Evolutionary conservation across 1,140 invertebrate genomes (phyloP), one percentile per base, ranked within the genome.

Genomic region (Papilio polyxenes): DNA sequence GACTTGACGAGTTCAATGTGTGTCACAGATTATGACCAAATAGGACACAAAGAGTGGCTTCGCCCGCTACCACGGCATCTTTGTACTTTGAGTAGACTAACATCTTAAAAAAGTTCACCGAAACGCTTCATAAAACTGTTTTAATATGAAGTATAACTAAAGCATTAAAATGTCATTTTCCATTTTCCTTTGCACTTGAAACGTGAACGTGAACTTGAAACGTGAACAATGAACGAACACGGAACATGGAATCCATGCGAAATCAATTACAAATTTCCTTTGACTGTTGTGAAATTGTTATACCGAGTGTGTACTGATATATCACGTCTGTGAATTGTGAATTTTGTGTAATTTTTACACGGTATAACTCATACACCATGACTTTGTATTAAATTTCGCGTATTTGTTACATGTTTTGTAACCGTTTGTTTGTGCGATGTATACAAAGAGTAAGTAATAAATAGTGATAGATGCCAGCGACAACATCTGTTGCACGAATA

Each of bases 151-250:
- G 56, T 59, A 20, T 20, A 59, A 44, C 40, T 44, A 44, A 20
- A 59, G 5, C 4, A 15, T 17, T 53, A 17, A 15, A 53, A 10
- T 59, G 56, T 59, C n/a, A 59, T 59, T 59, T 59, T 17, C n/a
- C 2, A 59, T 59, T 59, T 59, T 7, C 56, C 56, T 59, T 59
- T 59, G 56, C 17, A 59, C 8, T 20, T n/a, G 56, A 59, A 59
- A 59, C 56, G 56, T n/a, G n/a, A n/a, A n/a, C n/a, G n/a, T n/a
- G n/a, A n/a, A n/a, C n/a, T n/a, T n/a, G n/a, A n/a, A n/a, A n/a
- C n/a, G n/a, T n/a, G n/a, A n/a, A n/a, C n/a, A 59, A 59, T 59
- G 56, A 59, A 59, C n/a, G 56, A 59, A 59, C 56, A 59, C 56
- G 56, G 56, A 59, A 59, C 56, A 59, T 17, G n/a, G 56, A 20